phyloP scores from a whole-genome alignment of 2,113 vertebrate species.

The Hemiprocne comata region DNA sequence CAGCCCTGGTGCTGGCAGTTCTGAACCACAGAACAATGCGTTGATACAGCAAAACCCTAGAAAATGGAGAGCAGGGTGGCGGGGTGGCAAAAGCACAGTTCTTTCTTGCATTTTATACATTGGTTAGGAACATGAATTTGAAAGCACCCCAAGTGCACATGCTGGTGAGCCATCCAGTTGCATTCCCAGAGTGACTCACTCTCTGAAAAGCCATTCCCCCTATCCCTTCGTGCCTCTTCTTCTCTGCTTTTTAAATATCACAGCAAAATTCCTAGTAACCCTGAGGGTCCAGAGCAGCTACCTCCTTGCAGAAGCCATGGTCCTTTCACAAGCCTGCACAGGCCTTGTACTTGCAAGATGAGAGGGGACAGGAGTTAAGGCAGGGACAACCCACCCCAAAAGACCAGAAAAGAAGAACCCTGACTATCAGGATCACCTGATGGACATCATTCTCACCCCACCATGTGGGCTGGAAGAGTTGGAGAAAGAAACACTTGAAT shows the following conservation, averaged over 20 bases:
- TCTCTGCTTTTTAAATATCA: neutral
- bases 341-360: neutral
- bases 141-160: neutral
- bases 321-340: neutral
- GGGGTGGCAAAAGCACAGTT: neutral
- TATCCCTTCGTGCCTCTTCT: neutral
- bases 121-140: neutral
- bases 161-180: accelerated
- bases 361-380: neutral
- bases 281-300: neutral
- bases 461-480: accelerated
- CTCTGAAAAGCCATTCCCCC: neutral
- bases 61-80: neutral
- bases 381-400: neutral
- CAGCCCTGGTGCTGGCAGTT: neutral
- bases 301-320: neutral
- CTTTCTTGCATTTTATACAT: neutral
- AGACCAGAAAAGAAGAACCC: neutral
- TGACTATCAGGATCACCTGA: neutral
- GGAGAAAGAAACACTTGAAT: neutral
- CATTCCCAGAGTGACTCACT: neutral
- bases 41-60: neutral
- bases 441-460: neutral
- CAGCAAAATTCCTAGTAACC: neutral
- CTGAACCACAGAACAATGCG: neutral